phyloP scores from a whole-genome alignment of 2,797 vertebrate species.

The Salarias fasciatus region DNA sequence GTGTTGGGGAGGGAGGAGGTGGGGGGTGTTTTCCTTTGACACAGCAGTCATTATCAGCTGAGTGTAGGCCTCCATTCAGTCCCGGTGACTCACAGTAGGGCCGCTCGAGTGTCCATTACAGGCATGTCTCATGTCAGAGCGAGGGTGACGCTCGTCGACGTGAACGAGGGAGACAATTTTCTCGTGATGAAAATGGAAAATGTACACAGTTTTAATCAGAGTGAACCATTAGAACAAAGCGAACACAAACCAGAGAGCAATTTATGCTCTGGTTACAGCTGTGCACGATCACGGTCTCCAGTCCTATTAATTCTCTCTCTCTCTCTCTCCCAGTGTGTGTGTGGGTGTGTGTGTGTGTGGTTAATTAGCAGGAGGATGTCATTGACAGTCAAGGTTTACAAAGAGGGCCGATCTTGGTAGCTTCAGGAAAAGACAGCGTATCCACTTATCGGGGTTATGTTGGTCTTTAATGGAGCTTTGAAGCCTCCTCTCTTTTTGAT shows the following conservation, averaged over 20 bases:
- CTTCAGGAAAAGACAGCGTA: conserved; percentile 12
- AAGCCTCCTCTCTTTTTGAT: conserved; percentile 38
- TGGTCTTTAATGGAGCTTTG: conserved; percentile 34
- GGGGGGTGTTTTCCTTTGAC: conserved; percentile 43
- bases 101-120: conserved; percentile 44
- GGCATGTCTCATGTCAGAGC: conserved; percentile 31
- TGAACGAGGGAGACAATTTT: conserved; percentile 6
- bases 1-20: conserved; percentile 13
- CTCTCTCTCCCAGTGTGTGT: conserved; percentile 9
- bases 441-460: conserved; percentile 14
- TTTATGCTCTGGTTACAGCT: conserved; percentile 1
- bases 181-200: not conserved
- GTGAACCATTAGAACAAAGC: conserved; percentile 4
- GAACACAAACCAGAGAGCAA: not conserved
- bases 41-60: conserved; percentile 62
- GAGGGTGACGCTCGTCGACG: conserved; percentile 1
- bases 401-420: conserved; percentile 19
- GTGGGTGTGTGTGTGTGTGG: conserved; percentile 5
- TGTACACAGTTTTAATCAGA: conserved; percentile 10
- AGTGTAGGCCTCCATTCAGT: conserved; percentile 39
- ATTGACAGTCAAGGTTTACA: conserved; percentile 38
- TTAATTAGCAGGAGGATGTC: conserved; percentile 48
- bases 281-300: not conserved
- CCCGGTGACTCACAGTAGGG: conserved; percentile 38
- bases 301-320: conserved; percentile 1